Evolutionary conservation across 2,888 invertebrate genomes (phyloP).

Genomic region (Xanthorhoe spadicearia): DNA sequence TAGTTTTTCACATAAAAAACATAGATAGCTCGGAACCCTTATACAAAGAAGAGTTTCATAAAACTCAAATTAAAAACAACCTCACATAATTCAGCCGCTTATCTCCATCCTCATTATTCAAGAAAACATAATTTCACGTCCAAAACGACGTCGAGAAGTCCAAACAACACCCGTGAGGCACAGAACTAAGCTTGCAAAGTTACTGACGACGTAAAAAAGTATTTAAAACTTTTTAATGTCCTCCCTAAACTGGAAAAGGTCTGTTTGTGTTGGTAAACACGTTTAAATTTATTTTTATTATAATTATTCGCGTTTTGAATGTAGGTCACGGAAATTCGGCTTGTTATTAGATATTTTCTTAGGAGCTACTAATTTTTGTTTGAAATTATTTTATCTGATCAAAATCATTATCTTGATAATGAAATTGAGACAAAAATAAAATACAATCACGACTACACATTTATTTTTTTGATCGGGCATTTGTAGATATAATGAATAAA

Average conservation of each 20-base stretch:
- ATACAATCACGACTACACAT: no score
- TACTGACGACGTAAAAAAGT: slow-evolving; percentile 65
- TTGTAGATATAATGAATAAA: no score
- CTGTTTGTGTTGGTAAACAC: slow-evolving; percentile 55
- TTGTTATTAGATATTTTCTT: slow-evolving; percentile 41
- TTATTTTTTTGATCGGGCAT: no score
- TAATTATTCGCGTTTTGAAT: slow-evolving; percentile 40
- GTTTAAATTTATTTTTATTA: slow-evolving; percentile 49
- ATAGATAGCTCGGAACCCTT: neutral
- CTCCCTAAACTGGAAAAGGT: slow-evolving; percentile 51
- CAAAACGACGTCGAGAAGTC: slow-evolving; percentile 50
- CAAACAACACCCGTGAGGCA: slow-evolving; percentile 54
- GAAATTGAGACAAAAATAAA: no score
- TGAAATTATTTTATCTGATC: neutral
- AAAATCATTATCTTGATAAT: neutral
- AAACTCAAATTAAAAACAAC: slow-evolving; percentile 30
- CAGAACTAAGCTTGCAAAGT: slow-evolving; percentile 60
- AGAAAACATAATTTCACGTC: slow-evolving; percentile 47
- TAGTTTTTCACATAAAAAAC: no score
- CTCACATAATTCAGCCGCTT: slow-evolving; percentile 36
- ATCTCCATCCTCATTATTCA: slow-evolving; percentile 43
- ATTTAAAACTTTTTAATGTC: slow-evolving; percentile 65
- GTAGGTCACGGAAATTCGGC: slow-evolving; percentile 39
- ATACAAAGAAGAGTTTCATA: slow-evolving; percentile 5
- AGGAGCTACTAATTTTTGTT: slow-evolving; percentile 12